These are phyloP conservation scores for Daboia siamensis DNA, from an alignment of 2,113 vertebrate genomes.

Conservation along the genomic window DNA sequence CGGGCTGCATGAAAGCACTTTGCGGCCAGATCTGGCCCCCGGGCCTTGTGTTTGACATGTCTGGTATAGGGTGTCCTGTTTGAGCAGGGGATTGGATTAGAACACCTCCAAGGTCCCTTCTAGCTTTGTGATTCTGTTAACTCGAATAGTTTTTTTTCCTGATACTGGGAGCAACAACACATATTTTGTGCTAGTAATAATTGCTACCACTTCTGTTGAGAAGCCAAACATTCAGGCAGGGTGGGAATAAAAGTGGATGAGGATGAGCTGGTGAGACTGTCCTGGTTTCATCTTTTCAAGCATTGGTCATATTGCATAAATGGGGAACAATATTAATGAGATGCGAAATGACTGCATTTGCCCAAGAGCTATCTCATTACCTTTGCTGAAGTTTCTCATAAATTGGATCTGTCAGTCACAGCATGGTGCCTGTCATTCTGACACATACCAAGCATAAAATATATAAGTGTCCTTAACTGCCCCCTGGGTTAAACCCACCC, in stretches of 20 bases:
- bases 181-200: constrained; percentile 61
- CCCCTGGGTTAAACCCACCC: not conserved
- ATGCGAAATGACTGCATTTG: constrained; percentile 57
- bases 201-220: constrained; percentile 57
- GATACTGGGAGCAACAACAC: constrained; percentile 48
- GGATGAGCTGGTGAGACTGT: constrained; percentile 50
- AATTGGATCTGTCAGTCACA: constrained; percentile 58
- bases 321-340: constrained; percentile 55
- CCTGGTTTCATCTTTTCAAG: constrained; percentile 60
- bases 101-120: not conserved
- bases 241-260: constrained; percentile 67
- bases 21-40: too few species aligned
- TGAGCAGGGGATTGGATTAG: not conserved
- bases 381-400: constrained; percentile 55
- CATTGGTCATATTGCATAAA: constrained; percentile 56
- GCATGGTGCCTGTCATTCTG: constrained; percentile 41
- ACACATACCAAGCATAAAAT: constrained; percentile 38
- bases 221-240: constrained; percentile 52
- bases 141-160: constrained; percentile 56
- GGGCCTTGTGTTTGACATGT: too few species aligned
- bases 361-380: constrained; percentile 46
- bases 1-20: too few species aligned
- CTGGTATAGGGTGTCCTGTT: too few species aligned
- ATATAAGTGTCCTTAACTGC: constrained; percentile 23
- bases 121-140: not conserved